Percentiles rank a stretch among this genome's conserved stretches.
phyloP scores from a whole-genome alignment of 2,888 invertebrate genomes.

The Andricus quercusramuli region DNA sequence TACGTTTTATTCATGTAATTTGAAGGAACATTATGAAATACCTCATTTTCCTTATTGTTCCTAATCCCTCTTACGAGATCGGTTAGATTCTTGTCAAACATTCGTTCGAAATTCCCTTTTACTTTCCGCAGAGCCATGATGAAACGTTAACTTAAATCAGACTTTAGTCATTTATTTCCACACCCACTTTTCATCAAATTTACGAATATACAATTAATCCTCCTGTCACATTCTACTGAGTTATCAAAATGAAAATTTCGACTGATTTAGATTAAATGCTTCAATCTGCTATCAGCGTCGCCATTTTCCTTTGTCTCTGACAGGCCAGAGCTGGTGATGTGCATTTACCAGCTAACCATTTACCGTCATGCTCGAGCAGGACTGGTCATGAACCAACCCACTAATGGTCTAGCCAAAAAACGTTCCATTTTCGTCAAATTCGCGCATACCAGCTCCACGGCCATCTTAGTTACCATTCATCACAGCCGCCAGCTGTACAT shows the following conservation, averaged over 20 bases:
- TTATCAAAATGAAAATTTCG: neutral
- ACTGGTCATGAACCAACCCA: no score
- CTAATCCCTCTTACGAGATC: constrained; percentile 99
- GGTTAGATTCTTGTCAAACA: constrained; percentile 99
- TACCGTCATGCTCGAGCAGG: no score
- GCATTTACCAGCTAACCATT: no score
- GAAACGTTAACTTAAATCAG: neutral
- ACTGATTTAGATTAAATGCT: neutral
- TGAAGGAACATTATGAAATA: constrained; percentile 76
- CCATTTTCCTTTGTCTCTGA: neutral
- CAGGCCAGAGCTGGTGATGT: neutral
- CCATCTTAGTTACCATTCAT: no score
- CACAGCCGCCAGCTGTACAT: no score
- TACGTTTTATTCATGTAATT: neutral
- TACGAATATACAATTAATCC: constrained; percentile 11
- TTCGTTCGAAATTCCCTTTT: constrained; percentile 98
- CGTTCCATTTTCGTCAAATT: no score
- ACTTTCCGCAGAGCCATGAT: constrained; percentile 97
- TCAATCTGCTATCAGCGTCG: neutral
- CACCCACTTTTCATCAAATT: neutral
- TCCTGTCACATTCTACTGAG: constrained; percentile 41
- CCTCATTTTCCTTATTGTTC: constrained; percentile 99
- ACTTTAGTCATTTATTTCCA: neutral
- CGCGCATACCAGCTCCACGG: no score
- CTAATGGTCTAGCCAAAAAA: no score